Percentiles rank a stretch among this genome's conserved stretches.
Evolutionary conservation across 2,113 vertebrate genomes (phyloP).

Genomic region (Pangasianodon gigas): DNA sequence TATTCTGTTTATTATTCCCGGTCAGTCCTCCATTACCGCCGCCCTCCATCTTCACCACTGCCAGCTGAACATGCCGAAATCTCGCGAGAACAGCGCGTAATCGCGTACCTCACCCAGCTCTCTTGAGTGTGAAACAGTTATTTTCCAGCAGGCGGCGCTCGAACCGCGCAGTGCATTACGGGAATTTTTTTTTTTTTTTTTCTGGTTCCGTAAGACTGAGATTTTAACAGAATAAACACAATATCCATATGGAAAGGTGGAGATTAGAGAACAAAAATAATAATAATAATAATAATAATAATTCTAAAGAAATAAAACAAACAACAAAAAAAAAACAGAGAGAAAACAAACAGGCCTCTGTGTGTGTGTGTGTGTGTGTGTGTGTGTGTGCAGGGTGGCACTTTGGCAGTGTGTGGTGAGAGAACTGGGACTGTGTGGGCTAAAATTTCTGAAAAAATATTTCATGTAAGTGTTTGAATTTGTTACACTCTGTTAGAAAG

Average conservation of each 20-base stretch:
- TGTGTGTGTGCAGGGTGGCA: too few relatives aligned
- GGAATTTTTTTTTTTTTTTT: neutral
- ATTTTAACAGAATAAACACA: neutral
- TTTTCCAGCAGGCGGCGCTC: neutral
- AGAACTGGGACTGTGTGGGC: too few relatives aligned
- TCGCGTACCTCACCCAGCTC: neutral
- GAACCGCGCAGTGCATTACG: neutral
- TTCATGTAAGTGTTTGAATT: too few relatives aligned
- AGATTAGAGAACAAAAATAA: too few relatives aligned
- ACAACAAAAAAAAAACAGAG: too few relatives aligned
- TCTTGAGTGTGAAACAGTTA: neutral
- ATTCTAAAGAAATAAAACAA: too few relatives aligned
- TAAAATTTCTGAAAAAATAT: too few relatives aligned
- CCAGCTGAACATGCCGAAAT: conserved; percentile 13
- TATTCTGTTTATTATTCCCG: conserved; percentile 84
- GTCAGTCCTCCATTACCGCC: conserved; percentile 69
- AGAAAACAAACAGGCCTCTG: too few relatives aligned
- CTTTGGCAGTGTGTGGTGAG: too few relatives aligned
- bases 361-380: too few relatives aligned
- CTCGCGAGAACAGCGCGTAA: conserved; percentile 59
- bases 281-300: too few relatives aligned
- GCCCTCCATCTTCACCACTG: conserved; percentile 79
- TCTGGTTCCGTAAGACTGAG: neutral
- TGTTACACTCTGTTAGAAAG: too few relatives aligned
- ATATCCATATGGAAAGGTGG: neutral